Evolutionary conservation across 2,797 vertebrate species (phyloP).

Genomic region (Harpagifer antarcticus): DNA sequence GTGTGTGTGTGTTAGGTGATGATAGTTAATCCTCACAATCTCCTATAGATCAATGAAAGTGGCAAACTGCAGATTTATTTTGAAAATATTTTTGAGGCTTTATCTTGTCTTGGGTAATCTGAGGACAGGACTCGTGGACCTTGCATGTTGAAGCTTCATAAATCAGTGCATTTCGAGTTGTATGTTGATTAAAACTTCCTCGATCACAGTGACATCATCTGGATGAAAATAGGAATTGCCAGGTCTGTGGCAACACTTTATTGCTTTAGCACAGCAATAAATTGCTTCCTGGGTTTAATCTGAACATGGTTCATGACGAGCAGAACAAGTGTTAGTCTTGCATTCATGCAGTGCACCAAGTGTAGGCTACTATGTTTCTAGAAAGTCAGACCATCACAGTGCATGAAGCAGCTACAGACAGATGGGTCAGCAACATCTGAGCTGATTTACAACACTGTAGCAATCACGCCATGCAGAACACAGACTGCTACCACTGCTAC

Average conservation of each 20-base stretch:
- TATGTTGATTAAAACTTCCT: neutral
- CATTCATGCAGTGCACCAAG: neutral
- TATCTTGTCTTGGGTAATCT: conserved; percentile 8
- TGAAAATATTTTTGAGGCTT: conserved; percentile 17
- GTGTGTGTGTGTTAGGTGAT: conserved; percentile 2
- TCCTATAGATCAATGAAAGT: conserved; percentile 40
- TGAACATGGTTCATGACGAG: neutral
- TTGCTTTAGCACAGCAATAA: neutral
- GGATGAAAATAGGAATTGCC: conserved; percentile 6
- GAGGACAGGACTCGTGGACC: neutral
- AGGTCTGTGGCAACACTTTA: neutral
- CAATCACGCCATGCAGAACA: neutral
- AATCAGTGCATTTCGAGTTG: neutral
- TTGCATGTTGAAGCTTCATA: neutral
- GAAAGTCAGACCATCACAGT: neutral
- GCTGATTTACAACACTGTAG: neutral
- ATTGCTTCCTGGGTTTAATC: neutral
- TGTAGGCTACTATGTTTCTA: neutral
- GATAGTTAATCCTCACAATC: conserved; percentile 38
- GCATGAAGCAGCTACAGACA: neutral
- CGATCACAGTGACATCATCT: conserved; percentile 23
- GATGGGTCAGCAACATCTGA: neutral
- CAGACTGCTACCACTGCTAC: neutral
- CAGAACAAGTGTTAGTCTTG: neutral
- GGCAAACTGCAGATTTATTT: conserved; percentile 29